Evolutionary conservation across 2,888 invertebrate genomes (phyloP).

Genomic region (Lapara coniferarum): DNA sequence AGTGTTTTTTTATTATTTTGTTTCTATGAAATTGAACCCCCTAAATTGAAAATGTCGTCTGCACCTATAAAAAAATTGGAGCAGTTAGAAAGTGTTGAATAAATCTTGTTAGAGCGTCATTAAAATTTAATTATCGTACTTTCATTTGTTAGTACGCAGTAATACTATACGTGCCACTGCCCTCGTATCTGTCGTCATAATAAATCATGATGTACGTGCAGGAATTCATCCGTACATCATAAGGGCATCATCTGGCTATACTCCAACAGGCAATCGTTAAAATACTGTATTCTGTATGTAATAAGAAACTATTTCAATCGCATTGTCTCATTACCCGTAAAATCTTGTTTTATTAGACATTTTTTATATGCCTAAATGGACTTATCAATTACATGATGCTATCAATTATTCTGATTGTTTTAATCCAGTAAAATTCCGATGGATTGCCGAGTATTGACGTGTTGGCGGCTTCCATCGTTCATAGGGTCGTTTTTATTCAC

Average conservation of each 20-base stretch:
- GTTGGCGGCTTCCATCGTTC: neutral
- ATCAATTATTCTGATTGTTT: neutral
- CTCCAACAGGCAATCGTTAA: neutral
- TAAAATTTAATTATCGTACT: neutral
- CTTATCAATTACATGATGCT: neutral
- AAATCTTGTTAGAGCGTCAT: neutral
- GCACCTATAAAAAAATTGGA: neutral
- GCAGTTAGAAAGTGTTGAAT: neutral
- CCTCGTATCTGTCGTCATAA: neutral
- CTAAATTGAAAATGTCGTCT: neutral
- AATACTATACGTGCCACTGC: neutral
- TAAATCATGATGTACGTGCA: slow-evolving; percentile 1
- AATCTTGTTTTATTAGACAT: neutral
- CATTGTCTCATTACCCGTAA: neutral
- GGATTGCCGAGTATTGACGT: slow-evolving; percentile 3
- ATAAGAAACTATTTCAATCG: neutral
- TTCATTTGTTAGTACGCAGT: neutral
- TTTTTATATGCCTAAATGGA: neutral
- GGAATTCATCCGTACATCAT: neutral
- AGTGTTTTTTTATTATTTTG: no score
- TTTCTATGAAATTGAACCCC: no score
- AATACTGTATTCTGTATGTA: neutral
- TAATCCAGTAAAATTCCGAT: slow-evolving; percentile 11
- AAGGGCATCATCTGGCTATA: neutral
- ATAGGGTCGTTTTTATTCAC: no score